phyloP scores from a whole-genome alignment of 2,113 vertebrate genomes.

The Triplophysa siluroides region DNA sequence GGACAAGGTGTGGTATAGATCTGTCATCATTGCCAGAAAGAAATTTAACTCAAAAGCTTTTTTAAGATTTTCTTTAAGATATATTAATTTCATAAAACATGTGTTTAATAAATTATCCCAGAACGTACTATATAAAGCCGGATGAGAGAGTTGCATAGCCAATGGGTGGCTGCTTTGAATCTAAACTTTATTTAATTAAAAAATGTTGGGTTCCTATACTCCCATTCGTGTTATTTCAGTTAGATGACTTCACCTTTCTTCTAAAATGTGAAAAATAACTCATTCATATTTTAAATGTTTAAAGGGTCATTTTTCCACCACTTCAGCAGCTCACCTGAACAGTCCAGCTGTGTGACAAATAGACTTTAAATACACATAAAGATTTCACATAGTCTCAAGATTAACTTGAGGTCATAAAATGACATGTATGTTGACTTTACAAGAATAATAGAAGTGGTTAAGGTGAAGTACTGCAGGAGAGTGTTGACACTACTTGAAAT shows the following conservation, averaged over 20 bases:
- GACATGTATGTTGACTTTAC: background rate
- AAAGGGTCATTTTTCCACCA: background rate
- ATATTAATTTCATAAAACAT: no score
- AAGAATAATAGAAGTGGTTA: background rate
- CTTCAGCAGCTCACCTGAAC: background rate
- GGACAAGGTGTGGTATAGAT: constrained; percentile 82
- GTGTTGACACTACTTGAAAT: constrained; percentile 3
- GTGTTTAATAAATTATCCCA: no score
- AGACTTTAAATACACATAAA: background rate
- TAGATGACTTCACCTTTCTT: background rate
- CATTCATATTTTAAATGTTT: background rate
- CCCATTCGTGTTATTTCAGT: background rate
- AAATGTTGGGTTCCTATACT: background rate
- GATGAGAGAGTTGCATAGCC: no score
- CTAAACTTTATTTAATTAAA: no score
- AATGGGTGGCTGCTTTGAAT: no score
- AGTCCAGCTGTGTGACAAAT: background rate
- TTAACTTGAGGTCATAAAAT: background rate
- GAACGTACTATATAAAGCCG: no score
- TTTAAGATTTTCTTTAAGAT: background rate
- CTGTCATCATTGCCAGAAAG: background rate
- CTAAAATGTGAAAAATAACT: no score
- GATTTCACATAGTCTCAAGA: background rate
- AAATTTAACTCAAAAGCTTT: background rate
- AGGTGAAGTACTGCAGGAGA: background rate